Base-by-base conservation (phyloP, 2,797 vertebrate genomes). In the Rhadinocentrus ornatus region DNA sequence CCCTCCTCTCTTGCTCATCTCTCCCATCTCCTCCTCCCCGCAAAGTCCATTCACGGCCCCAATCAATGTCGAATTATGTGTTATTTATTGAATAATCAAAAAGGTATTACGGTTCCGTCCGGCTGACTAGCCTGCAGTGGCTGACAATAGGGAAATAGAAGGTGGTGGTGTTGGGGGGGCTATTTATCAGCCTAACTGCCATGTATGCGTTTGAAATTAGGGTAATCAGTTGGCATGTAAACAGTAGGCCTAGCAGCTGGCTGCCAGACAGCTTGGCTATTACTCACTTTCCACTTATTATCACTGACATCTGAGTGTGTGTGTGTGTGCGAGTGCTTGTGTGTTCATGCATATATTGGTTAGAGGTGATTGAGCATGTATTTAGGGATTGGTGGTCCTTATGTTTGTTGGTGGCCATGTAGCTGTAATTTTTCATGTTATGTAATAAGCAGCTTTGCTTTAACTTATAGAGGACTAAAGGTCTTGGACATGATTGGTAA, bases 211-310 rank as follows among this genome's bases (percentile, higher is more conserved):
- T 94, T 94, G 92, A 95, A 96, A 96, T 96, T 95, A 96, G 95
- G 94, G 93, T 95, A 96, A 96, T 96, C 95, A 96, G 93, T 93
- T 95, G 95, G 93, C 94, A 96, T 95, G 95, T 95, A 96, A 96
- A 96, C 94, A 95, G 90, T 89, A 93, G 94, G 93, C 90, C 92
- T 77, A 94, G 93, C 95, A 96, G 95, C 95, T 94, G 94, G 93
- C 93, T 93, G 92, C 91, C 94, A 94, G 93, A 94, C 93, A 88
- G 86, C 89, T n/a, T 80, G 84, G 92, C 94, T 92, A 95, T 96
- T 95, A 95, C 93, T 96, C 95, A 94, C 93, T 91, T 72, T 89
- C 91, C 94, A 95, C 94, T 95, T 95, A 96, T 94, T 89, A 91
- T 87, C 80, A 22, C 77, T 88, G 88, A 89, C 73, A 60, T 84